Base-by-base conservation (phyloP, 2,797 vertebrate species). In the Holocentrus rufus region DNA sequence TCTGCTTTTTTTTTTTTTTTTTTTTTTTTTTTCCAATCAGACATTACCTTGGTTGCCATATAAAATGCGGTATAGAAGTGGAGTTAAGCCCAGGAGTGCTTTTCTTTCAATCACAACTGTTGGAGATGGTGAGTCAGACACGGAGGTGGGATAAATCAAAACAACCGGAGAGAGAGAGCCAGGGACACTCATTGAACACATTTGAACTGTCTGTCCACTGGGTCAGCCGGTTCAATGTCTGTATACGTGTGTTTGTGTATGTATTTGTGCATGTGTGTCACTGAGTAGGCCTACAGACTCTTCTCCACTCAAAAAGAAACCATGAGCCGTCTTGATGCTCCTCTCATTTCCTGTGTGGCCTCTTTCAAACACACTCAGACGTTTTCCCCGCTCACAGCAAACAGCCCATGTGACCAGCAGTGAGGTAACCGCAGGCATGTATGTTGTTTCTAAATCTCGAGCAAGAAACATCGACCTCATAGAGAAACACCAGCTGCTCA, bases 121-220 rank as follows among this genome's bases (percentile, higher is more conserved):
- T 23, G 53, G 62, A 36, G 20, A 73, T 44, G 69, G 61, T 87
- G 87, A 90, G 76, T 88, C 87, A 93, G 84, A 88, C 77, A 42
- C 13, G 69, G 87, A 87, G 86, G 85, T 76, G 86, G 73, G 22
- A 80, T 69, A 58, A 82, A 84, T 82, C 73, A 74, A 78, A 85
- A 82, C 42, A 85, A 82, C 42, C n/a, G 60, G 77, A 52, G 74
- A 75, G 74, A 75, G 67, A 52, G 60, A 83, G 56, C 56, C 79
- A 82, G 65, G 76, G 80, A 84, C 65, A 62, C 69, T 68, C 66
- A 73, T 66, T 76, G 67, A 79, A 79, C 72, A 67, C 18, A 73
- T 79, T 61, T 87, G 74, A 89, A 84, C 72, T 60, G 82, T 86
- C 80, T 83, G 79, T 65, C 55, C 46, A 22, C 65, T 59, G 57